Evolutionary conservation across 2,888 invertebrate species (phyloP).

Genomic region (Oeneis ivallda): DNA sequence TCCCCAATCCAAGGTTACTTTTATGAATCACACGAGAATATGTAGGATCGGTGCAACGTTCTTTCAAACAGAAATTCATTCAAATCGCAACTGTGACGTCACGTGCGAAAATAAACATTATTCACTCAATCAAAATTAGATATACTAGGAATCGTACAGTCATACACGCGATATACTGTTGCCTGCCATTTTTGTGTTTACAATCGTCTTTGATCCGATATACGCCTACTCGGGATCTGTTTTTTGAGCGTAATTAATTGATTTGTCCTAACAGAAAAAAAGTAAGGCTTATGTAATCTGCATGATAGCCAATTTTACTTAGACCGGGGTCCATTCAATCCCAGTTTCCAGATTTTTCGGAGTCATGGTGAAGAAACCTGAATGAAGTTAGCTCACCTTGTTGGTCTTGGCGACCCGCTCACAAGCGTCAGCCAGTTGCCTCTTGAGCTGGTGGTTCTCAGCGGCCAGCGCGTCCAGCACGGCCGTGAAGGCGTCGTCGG

Average conservation of each 20-base stretch:
- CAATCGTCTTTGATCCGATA: background rate
- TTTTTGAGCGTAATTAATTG: too few species aligned
- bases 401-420: constrained; percentile 92
- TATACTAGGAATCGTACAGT: constrained; percentile 37
- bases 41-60: constrained; percentile 35
- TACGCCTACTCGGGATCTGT: too few species aligned
- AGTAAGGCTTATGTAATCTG: too few species aligned
- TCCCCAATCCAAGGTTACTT: constrained; percentile 23
- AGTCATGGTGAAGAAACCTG: too few species aligned
- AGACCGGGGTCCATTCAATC: too few species aligned
- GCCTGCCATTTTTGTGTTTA: constrained; percentile 12
- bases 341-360: too few species aligned
- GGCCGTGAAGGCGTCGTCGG: constrained; percentile 88
- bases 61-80: constrained; percentile 40
- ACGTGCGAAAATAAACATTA: constrained; percentile 44
- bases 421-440: constrained; percentile 91
- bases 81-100: constrained; percentile 33
- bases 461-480: constrained; percentile 91
- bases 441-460: constrained; percentile 91
- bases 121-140: constrained; percentile 41
- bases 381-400: constrained; percentile 75
- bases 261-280: too few species aligned
- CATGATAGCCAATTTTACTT: too few species aligned
- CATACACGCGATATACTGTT: constrained; percentile 17
- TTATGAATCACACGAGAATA: constrained; percentile 36